Evolutionary conservation across 2,113 vertebrate species (phyloP).

Genomic region (Cariama cristata): DNA sequence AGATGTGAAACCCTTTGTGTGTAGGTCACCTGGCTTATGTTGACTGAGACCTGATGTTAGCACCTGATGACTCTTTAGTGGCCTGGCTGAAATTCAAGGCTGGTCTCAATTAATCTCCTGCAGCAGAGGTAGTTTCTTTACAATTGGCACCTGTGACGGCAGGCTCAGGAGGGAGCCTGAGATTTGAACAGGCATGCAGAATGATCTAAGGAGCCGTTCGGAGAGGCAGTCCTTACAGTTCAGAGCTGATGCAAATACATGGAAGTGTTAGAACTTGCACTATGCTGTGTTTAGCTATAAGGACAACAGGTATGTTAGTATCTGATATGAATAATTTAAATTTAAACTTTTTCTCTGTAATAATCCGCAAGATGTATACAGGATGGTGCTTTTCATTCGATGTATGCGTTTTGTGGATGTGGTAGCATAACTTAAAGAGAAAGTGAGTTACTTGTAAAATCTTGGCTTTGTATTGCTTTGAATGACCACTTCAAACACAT

Average conservation of each 20-base stretch:
- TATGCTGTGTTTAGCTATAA: fast-evolving
- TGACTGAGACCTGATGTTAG: neutral
- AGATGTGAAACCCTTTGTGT: neutral
- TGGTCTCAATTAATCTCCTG: neutral
- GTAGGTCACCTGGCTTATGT: neutral
- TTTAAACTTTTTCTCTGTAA: neutral
- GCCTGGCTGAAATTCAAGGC: neutral
- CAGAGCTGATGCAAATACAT: neutral
- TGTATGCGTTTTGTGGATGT: fast-evolving
- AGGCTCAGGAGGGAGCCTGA: neutral
- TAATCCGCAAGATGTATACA: too few species aligned
- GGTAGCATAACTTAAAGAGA: neutral
- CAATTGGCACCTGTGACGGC: neutral
- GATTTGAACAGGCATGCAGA: neutral
- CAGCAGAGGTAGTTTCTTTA: neutral
- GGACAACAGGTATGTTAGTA: neutral
- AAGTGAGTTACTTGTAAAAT: neutral
- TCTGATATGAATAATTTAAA: neutral
- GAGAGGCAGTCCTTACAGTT: neutral
- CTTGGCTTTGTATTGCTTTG: neutral
- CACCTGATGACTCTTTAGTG: neutral
- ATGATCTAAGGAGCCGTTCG: fast-evolving
- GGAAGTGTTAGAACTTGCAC: fast-evolving
- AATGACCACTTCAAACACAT: neutral
- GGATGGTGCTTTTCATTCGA: neutral